Conservation (phyloP, 1,140 invertebrate species). For the Carcinoscorpius rotundicauda region DNA sequence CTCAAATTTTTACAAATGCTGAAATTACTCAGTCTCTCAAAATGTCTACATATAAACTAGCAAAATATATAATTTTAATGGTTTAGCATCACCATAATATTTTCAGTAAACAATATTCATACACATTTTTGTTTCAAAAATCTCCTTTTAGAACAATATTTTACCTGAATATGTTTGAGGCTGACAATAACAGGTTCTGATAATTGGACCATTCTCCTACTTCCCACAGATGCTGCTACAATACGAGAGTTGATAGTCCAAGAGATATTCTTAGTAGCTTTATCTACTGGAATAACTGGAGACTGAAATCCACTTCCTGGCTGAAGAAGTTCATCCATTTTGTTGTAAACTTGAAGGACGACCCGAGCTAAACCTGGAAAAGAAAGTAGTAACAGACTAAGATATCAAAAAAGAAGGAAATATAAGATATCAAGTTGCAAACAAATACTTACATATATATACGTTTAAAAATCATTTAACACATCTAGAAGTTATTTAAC, state of each 20-base stretch:
- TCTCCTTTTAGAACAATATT: no score
- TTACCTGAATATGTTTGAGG: slow-evolving; percentile 59
- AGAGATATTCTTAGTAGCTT: slow-evolving; percentile 21
- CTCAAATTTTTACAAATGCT: background rate
- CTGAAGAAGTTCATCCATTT: slow-evolving; percentile 64
- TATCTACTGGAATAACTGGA: background rate
- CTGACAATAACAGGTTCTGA: slow-evolving; percentile 69
- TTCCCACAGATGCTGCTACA: slow-evolving; percentile 79
- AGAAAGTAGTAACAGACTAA: no score
- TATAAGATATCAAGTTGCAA: no score
- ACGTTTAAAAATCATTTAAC: no score
- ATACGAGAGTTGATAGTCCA: slow-evolving; percentile 73
- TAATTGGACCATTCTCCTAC: slow-evolving; percentile 60
- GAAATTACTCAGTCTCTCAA: background rate
- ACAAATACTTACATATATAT: no score
- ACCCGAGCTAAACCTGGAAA: slow-evolving; percentile 48
- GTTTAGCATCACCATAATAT: no score
- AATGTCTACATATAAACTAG: no score
- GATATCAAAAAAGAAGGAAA: no score
- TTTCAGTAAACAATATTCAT: no score
- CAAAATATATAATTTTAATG: no score
- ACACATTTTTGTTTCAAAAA: no score
- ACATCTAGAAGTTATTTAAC: no score
- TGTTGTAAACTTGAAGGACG: slow-evolving; percentile 85
- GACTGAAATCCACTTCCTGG: slow-evolving; percentile 13